Percentiles rank a stretch among this genome's conserved stretches.
phyloP scores from a whole-genome alignment of 2,113 vertebrate genomes.

The Tetrao urogallus region DNA sequence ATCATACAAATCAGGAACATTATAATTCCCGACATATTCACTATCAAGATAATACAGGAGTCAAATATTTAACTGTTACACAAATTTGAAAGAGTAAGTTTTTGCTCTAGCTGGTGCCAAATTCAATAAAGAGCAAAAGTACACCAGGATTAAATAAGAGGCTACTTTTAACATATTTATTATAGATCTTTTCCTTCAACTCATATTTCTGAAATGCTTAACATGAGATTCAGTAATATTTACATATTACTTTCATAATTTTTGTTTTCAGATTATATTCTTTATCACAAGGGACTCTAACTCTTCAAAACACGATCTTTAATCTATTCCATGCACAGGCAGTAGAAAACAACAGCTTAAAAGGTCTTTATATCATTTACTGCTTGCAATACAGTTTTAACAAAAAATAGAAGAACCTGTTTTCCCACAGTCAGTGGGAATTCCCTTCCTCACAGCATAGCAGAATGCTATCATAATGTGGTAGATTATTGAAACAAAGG shows the following conservation, averaged over 20 bases:
- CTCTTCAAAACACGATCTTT: background rate
- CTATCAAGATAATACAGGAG: background rate
- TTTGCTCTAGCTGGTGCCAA: background rate
- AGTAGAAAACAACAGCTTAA: background rate
- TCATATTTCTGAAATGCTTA: background rate
- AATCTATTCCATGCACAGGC: background rate
- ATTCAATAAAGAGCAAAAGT: background rate
- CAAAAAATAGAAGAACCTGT: background rate
- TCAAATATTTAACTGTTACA: background rate
- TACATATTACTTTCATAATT: background rate
- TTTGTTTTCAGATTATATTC: background rate
- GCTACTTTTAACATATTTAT: background rate
- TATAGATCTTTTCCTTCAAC: accelerated
- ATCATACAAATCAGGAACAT: background rate
- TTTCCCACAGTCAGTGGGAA: background rate
- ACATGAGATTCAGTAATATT: background rate
- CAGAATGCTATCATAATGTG: background rate
- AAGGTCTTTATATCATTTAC: background rate
- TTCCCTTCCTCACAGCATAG: background rate
- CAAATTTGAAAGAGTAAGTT: background rate
- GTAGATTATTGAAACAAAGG: background rate
- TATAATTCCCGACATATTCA: background rate
- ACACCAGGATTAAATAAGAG: background rate
- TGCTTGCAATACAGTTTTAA: background rate
- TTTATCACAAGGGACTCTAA: background rate